Conservation (phyloP, 2,113 vertebrate genomes). For the Mastomys coucha region DNA sequence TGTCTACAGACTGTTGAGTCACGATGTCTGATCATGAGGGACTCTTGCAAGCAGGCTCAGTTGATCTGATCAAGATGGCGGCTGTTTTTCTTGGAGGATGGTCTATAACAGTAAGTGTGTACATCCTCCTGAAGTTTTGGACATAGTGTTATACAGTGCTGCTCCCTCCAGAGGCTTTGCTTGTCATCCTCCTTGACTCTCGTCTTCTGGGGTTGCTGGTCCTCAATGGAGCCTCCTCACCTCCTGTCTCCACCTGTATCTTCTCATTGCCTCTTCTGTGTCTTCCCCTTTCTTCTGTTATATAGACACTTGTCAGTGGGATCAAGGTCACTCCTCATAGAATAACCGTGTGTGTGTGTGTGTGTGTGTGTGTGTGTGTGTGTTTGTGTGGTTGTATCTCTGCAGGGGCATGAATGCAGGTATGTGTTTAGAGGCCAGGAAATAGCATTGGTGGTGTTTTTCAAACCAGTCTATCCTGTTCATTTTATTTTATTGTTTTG, state of each 20-base stretch:
- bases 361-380: background rate
- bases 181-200: accelerated
- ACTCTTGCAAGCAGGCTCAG: background rate
- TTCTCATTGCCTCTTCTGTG: background rate
- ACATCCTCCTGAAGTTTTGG: background rate
- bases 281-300: background rate
- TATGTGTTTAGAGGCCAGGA: background rate
- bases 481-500: background rate
- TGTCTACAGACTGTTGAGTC: background rate
- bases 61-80: background rate
- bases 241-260: background rate
- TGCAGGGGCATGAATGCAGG: background rate
- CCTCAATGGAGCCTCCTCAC: background rate
- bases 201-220: too few species aligned
- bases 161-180: background rate
- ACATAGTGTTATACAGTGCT: accelerated
- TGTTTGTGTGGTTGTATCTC: background rate
- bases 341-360: background rate
- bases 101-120: background rate
- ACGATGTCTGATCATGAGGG: background rate
- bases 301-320: background rate
- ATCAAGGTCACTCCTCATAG: background rate
- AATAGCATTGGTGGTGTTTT: background rate
- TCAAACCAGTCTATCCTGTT: background rate
- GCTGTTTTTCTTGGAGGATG: background rate